phyloP scores from a whole-genome alignment of 2,888 invertebrate species.

The Sabatieria punctata region DNA sequence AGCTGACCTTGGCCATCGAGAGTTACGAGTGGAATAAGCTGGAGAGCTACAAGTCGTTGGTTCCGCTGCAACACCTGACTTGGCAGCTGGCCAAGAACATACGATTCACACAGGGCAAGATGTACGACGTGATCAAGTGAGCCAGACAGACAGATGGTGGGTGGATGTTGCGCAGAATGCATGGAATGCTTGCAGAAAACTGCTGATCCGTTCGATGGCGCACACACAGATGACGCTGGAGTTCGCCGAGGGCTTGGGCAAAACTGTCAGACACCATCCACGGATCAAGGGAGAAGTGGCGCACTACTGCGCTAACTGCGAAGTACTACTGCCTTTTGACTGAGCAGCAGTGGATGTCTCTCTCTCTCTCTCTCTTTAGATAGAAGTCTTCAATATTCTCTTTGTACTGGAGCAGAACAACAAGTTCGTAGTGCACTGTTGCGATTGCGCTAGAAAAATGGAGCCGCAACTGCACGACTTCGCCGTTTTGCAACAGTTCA shows the following conservation, averaged over 20 bases:
- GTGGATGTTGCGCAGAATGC: background rate
- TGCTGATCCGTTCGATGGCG: slow-evolving; percentile 62
- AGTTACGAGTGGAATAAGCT: slow-evolving; percentile 98
- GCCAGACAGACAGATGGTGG: slow-evolving; percentile 7
- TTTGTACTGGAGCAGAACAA: slow-evolving; percentile 62
- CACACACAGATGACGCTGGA: slow-evolving; percentile 63
- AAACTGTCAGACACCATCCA: slow-evolving; percentile 41
- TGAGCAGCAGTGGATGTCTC: background rate
- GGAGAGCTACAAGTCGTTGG: slow-evolving; percentile 89
- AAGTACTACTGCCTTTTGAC: slow-evolving; percentile 45
- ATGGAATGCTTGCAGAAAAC: slow-evolving; percentile 8
- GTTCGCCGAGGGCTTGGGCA: slow-evolving; percentile 62
- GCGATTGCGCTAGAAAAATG: slow-evolving; percentile 79
- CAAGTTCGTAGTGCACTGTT: slow-evolving; percentile 82
- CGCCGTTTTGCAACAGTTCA: slow-evolving; percentile 84
- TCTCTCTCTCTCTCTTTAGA: slow-evolving; percentile 42
- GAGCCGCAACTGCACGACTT: slow-evolving; percentile 67
- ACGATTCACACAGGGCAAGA: slow-evolving; percentile 64
- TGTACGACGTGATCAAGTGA: slow-evolving; percentile 33
- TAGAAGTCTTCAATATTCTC: slow-evolving; percentile 92
- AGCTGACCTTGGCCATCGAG: slow-evolving; percentile 77
- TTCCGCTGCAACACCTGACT: slow-evolving; percentile 92
- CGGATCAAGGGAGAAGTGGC: slow-evolving; percentile 83
- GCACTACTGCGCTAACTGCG: slow-evolving; percentile 94
- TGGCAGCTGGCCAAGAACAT: slow-evolving; percentile 97